Percentiles rank a stretch among this genome's conserved stretches.
phyloP scores from a whole-genome alignment of 2,113 vertebrate genomes.

The Riparia riparia region DNA sequence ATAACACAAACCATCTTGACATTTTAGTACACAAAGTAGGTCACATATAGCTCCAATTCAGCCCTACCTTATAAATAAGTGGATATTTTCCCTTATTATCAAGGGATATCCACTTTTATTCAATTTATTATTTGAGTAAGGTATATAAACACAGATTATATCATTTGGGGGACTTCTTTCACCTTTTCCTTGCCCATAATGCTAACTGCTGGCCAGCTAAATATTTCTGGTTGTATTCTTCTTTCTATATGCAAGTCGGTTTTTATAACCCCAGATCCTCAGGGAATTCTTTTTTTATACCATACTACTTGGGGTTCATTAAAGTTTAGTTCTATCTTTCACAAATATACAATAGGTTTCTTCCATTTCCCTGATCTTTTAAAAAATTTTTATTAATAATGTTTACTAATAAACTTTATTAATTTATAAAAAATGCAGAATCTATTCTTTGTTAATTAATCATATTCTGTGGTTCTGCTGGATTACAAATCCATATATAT shows the following conservation, averaged over 20 bases:
- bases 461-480: not conserved
- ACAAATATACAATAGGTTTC: not conserved
- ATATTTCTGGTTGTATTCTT: not conserved
- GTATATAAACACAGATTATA: not conserved
- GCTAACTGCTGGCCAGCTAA: not conserved
- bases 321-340: not conserved
- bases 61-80: not conserved
- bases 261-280: not conserved
- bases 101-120: not conserved
- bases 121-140: not conserved
- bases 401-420: not conserved
- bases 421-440: not conserved
- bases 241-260: not conserved
- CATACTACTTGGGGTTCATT: not conserved
- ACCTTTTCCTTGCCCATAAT: not conserved
- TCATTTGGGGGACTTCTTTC: not conserved
- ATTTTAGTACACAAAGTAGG: not conserved
- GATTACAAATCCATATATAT: not conserved
- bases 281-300: not conserved
- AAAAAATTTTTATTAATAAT: not conserved
- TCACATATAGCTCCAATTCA: not conserved
- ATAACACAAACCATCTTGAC: not conserved
- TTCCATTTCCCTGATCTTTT: not conserved
- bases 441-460: not conserved
- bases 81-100: not conserved